phyloP scores from a whole-genome alignment of 2,888 invertebrate genomes.

The Acanthoscelides obtectus region DNA sequence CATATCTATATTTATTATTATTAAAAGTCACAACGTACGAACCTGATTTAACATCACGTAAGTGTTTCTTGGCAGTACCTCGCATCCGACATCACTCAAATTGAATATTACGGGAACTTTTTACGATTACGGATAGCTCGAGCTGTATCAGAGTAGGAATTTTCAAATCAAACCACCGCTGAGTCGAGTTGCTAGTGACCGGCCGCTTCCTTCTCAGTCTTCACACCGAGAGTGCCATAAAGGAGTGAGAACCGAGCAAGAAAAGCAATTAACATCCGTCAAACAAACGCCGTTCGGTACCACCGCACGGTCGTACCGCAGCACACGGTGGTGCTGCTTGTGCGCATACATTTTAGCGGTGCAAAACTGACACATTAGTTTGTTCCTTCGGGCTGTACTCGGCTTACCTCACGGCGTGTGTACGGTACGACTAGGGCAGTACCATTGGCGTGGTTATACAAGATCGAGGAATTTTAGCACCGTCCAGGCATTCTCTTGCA shows the following conservation, averaged over 20 bases:
- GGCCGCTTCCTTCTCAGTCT: neutral
- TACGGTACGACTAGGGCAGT: neutral
- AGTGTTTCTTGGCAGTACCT: neutral
- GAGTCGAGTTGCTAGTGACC: neutral
- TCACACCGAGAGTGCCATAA: neutral
- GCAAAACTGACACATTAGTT: conserved; percentile 3
- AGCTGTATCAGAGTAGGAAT: neutral
- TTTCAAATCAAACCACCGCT: neutral
- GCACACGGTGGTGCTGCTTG: neutral
- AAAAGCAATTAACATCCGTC: conserved; percentile 2
- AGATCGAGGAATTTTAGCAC: neutral
- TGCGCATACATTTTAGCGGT: neutral
- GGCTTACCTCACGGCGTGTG: neutral
- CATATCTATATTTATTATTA: no score
- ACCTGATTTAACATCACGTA: neutral
- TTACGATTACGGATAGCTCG: neutral
- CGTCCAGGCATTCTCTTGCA: no score
- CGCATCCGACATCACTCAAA: neutral
- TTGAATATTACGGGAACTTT: neutral
- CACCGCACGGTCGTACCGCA: neutral
- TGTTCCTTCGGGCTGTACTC: neutral
- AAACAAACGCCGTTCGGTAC: neutral
- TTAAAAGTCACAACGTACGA: no score
- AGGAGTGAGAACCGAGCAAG: neutral
- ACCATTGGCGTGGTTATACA: neutral